Percentiles rank a stretch among this genome's conserved stretches.
Conservation (phyloP, 2,113 vertebrate genomes). For the Thalassarche chlororhynchos region DNA sequence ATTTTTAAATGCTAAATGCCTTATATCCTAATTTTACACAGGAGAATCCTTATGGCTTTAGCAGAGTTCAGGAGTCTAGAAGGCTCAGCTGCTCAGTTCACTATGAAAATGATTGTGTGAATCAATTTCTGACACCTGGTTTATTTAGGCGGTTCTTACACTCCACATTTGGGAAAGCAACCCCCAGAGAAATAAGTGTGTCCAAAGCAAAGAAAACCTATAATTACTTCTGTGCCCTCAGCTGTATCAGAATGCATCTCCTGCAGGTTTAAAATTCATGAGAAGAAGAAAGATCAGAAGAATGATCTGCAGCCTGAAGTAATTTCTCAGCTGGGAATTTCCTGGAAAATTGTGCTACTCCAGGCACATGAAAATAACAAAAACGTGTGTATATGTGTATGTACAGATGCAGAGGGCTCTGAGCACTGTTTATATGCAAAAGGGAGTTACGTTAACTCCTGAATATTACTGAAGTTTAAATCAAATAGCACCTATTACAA, state of each 20-base stretch:
- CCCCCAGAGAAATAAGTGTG: slow-evolving; percentile 12
- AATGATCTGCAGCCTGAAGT: slow-evolving; percentile 21
- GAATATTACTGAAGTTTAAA: neutral
- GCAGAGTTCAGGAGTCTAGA: slow-evolving; percentile 26
- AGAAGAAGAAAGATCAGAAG: slow-evolving; percentile 38
- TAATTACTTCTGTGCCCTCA: slow-evolving; percentile 42
- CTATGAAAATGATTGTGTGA: neutral
- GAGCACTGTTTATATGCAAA: neutral
- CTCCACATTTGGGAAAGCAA: neutral
- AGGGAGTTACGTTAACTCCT: neutral
- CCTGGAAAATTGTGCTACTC: neutral
- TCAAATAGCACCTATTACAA: neutral
- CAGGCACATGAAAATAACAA: neutral
- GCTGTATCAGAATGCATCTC: slow-evolving; percentile 38
- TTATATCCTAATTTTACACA: slow-evolving; percentile 15
- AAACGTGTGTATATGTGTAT: neutral
- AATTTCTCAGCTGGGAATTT: slow-evolving; percentile 28
- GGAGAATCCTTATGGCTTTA: slow-evolving; percentile 31
- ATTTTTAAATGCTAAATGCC: neutral
- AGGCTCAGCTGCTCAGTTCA: neutral
- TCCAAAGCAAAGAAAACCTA: slow-evolving; percentile 38
- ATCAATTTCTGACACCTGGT: slow-evolving; percentile 26
- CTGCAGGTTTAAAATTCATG: slow-evolving; percentile 47
- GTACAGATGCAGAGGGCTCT: neutral
- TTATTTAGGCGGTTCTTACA: neutral